A percentile compares a stretch with the other conserved stretches of the same genome.
phyloP scores from a whole-genome alignment of 2,888 invertebrate genomes.

The Mimumesa dahlbomi region DNA sequence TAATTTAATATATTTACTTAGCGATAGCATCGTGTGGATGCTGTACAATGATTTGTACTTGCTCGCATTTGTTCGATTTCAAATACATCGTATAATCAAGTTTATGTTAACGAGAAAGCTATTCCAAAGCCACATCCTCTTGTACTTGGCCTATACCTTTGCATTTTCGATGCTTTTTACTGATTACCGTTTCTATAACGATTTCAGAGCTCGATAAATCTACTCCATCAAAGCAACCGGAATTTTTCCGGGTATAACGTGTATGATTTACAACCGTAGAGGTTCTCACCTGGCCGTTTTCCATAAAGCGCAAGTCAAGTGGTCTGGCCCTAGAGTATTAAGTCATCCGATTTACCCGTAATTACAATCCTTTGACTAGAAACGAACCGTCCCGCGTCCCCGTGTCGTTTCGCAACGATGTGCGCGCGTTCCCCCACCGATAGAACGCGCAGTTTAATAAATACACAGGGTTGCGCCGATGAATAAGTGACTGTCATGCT shows the following conservation, averaged over 20 bases:
- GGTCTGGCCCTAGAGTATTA: constrained; percentile 1
- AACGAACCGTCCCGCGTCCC: background rate
- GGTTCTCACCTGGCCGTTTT: constrained; percentile 1
- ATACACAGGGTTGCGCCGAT: background rate
- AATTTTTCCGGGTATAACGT: background rate
- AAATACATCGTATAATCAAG: no score
- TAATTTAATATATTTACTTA: no score
- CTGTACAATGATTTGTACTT: no score
- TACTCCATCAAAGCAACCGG: background rate
- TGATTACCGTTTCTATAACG: no score
- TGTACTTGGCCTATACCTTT: no score
- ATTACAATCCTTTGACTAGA: constrained; percentile 9
- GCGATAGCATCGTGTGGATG: no score
- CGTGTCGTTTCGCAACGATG: background rate
- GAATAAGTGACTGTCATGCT: no score
- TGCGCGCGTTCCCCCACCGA: no score
- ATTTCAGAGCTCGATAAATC: background rate
- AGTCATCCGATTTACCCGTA: constrained; percentile 5
- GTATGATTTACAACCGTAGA: background rate
- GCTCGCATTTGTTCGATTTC: no score
- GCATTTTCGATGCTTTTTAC: no score
- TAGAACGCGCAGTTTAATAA: background rate
- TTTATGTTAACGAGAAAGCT: no score
- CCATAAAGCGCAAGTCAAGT: background rate
- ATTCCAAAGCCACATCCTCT: no score